phyloP scores from a whole-genome alignment of 2,113 vertebrate genomes.

The Campylorhamphus procurvoides region DNA sequence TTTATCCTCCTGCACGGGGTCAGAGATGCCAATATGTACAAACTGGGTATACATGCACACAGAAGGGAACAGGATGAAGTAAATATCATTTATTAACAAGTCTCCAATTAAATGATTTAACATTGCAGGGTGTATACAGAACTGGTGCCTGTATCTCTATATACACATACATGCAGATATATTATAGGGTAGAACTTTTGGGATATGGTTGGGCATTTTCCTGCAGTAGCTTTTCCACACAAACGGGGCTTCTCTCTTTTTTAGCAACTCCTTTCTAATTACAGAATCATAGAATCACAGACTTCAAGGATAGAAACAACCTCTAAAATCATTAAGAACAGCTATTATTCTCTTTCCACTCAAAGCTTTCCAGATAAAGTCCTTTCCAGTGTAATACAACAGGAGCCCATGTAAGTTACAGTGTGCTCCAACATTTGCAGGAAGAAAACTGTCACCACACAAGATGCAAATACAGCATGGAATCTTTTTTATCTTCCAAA shows the following conservation, averaged over 20 bases:
- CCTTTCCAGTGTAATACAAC: not conserved
- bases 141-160: not conserved
- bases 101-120: not conserved
- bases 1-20: not conserved
- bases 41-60: not conserved
- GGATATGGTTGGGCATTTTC: not conserved
- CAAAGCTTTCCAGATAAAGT: not conserved
- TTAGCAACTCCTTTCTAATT: not conserved
- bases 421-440: not conserved
- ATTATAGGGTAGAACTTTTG: not conserved
- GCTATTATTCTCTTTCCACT: not conserved
- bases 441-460: not conserved
- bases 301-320: too few relatives aligned
- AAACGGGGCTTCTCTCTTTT: not conserved
- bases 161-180: too few relatives aligned
- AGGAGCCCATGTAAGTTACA: not conserved
- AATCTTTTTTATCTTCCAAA: not conserved
- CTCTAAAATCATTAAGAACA: not conserved
- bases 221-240: not conserved
- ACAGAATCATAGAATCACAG: too few relatives aligned
- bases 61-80: not conserved
- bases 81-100: not conserved
- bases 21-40: not conserved
- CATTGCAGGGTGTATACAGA: too few relatives aligned
- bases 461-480: fast-evolving